Base-by-base conservation (phyloP, 2,888 invertebrate species). In the Eurytoma californica region DNA sequence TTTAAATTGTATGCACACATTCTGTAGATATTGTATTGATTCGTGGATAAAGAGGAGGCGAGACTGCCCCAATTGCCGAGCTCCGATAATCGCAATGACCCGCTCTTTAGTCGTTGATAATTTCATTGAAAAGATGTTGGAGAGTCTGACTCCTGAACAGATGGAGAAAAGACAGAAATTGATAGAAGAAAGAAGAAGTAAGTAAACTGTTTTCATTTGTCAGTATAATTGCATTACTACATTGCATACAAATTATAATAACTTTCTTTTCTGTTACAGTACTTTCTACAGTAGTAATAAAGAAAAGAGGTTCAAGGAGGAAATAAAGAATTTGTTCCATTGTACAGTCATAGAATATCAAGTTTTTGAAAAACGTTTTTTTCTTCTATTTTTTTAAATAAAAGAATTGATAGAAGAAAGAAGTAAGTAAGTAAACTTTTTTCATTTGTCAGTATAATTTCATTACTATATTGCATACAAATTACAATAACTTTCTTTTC, bases 1-100 rank as follows among this genome's bases (percentile, higher is more conserved):
- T 0, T 90, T 95, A 16, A 93, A 92, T 87, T 96, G 96, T 87
- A 93, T 94, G 0, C 96, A 96, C 85, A 94, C 94, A 0, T 95
- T 94, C 86, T 96, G 96, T 87, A 92, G 92, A 80, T 91, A 92
- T 84, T 96, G 96, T 85, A 95, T 96, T 79, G 90, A 91, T 0
- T 90, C 91, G 84, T 96, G 96, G 96, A 93, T 92, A 85, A 93
- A 92, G 83, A 94, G 93, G 85, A 94, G 94, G 85, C 92, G 90
- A 24, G 93, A 93, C 28, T 96, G 96, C 86, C 95, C 96, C 0
- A 93, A 94, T 77, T 96, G 96, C 89, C 90, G 93, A 77, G 83
- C 91, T 2, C 79, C 81, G 14, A 92, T 93, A 55, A 85, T 87
- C 14, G 91, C 92, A 0, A 91, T 93, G 86, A 93, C 92, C 82